phyloP scores from a whole-genome alignment of 37 sponge, comb jelly and placozoan genomes.

The Ephydatia muelleri region DNA sequence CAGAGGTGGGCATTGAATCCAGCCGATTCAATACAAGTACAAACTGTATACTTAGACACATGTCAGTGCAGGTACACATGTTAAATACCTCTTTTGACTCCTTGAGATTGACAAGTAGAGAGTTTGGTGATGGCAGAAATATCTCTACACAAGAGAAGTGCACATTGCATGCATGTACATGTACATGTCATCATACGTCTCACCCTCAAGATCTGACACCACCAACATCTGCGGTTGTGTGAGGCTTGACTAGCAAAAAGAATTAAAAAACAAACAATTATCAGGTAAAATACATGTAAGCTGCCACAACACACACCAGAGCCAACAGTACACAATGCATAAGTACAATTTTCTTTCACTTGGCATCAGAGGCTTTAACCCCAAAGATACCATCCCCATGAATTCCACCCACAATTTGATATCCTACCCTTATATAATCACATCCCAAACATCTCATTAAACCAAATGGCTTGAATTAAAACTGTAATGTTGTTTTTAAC shows the following conservation, averaged over 20 bases:
- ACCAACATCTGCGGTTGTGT: conserved; percentile 96
- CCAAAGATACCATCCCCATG: too few species aligned
- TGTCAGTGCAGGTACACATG: not conserved
- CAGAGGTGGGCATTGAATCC: too few species aligned
- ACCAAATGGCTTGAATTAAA: too few species aligned
- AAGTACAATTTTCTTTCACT: conserved; percentile 86
- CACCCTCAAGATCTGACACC: conserved; percentile 80
- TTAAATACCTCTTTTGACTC: conserved; percentile 81
- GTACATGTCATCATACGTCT: conserved; percentile 5
- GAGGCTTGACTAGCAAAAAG: conserved; percentile 33
- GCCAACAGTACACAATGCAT: conserved; percentile 46
- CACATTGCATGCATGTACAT: not conserved
- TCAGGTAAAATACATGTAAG: not conserved
- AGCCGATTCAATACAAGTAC: too few species aligned
- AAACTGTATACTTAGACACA: too few species aligned
- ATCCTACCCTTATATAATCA: too few species aligned
- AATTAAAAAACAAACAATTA: not conserved
- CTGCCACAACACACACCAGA: not conserved
- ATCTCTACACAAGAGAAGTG: not conserved
- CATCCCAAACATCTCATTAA: too few species aligned
- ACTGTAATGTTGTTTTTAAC: too few species aligned
- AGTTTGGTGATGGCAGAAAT: conserved; percentile 89
- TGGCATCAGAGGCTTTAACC: too few species aligned
- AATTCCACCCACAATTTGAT: too few species aligned
- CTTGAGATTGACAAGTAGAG: conserved; percentile 89